These are phyloP conservation scores for Acleris literana DNA, from an alignment of 2,888 invertebrate species.

Conservation along the genomic window DNA sequence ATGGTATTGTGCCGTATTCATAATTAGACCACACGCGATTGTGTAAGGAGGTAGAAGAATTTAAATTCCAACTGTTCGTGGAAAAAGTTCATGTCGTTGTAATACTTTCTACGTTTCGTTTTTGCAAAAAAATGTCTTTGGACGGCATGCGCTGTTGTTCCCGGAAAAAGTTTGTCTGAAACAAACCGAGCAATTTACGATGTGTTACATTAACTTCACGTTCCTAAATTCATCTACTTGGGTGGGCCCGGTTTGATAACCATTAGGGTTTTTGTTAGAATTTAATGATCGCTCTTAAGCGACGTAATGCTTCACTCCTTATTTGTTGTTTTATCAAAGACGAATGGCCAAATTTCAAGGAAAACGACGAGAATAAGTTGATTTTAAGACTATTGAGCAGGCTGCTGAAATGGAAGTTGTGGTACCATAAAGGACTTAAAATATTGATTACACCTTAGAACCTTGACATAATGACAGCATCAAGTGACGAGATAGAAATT, in stretches of 20 bases:
- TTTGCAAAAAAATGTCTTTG: conserved; percentile 73
- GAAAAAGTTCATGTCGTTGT: conserved; percentile 75
- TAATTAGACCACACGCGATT: conserved; percentile 82
- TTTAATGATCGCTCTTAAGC: conserved; percentile 71
- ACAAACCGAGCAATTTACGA: conserved; percentile 70
- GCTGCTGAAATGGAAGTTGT: too few relatives aligned
- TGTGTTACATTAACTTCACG: conserved; percentile 73
- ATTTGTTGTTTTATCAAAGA: conserved; percentile 63
- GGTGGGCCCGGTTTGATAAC: conserved; percentile 73
- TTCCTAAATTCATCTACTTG: conserved; percentile 72
- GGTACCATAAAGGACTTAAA: too few relatives aligned
- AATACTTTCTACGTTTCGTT: conserved; percentile 74
- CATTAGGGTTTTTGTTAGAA: conserved; percentile 72
- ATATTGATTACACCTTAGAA: too few relatives aligned
- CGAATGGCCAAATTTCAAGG: conserved; percentile 44
- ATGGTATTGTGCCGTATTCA: conserved; percentile 62
- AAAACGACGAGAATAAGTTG: not conserved
- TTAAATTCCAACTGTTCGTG: conserved; percentile 74
- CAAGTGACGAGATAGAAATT: too few relatives aligned
- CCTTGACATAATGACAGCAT: too few relatives aligned
- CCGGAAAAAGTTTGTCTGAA: conserved; percentile 62
- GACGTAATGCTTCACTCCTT: conserved; percentile 56
- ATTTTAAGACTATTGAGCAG: not conserved
- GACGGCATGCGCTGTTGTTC: conserved; percentile 73
- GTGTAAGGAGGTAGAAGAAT: conserved; percentile 71